Evolutionary conservation across 2,113 vertebrate species (phyloP).

Genomic region (Morone saxatilis): DNA sequence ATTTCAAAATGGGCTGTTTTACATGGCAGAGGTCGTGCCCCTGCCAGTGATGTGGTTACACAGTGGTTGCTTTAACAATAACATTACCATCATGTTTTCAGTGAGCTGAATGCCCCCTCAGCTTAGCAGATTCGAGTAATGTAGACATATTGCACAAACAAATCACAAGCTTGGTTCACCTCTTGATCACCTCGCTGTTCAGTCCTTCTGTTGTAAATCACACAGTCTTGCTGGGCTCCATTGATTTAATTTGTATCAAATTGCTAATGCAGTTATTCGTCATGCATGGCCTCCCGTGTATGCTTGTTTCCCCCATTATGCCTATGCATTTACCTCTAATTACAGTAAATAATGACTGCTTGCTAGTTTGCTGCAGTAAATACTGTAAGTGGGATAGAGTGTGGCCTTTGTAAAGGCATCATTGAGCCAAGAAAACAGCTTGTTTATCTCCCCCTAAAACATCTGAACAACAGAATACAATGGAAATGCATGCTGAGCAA

Average conservation of each 20-base stretch:
- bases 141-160: constrained; percentile 54
- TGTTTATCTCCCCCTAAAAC: constrained; percentile 21
- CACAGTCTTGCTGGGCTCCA: constrained; percentile 55
- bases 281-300: constrained; percentile 61
- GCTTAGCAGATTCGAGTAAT: constrained; percentile 40
- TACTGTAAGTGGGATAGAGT: constrained; percentile 35
- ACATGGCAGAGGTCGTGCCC: constrained; percentile 41
- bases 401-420: constrained; percentile 40
- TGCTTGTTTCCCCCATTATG: constrained; percentile 75
- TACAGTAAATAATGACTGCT: constrained; percentile 67
- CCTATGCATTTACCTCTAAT: constrained; percentile 69
- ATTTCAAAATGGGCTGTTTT: constrained; percentile 58
- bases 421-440: constrained; percentile 28
- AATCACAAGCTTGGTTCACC: constrained; percentile 63
- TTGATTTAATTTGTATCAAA: constrained; percentile 80
- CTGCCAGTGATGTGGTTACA: constrained; percentile 44
- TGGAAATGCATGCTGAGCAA: not conserved
- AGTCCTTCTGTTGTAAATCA: constrained; percentile 64
- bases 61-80: constrained; percentile 48
- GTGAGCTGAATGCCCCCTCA: constrained; percentile 41
- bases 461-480: constrained; percentile 5
- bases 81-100: constrained; percentile 38
- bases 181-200: constrained; percentile 68
- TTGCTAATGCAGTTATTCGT: constrained; percentile 76
- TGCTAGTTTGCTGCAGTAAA: constrained; percentile 61